Evolutionary conservation across 2,888 invertebrate genomes (phyloP), one percentile per base, ranked within the genome.

Genomic region (Dasysyrphus tricinctus): DNA sequence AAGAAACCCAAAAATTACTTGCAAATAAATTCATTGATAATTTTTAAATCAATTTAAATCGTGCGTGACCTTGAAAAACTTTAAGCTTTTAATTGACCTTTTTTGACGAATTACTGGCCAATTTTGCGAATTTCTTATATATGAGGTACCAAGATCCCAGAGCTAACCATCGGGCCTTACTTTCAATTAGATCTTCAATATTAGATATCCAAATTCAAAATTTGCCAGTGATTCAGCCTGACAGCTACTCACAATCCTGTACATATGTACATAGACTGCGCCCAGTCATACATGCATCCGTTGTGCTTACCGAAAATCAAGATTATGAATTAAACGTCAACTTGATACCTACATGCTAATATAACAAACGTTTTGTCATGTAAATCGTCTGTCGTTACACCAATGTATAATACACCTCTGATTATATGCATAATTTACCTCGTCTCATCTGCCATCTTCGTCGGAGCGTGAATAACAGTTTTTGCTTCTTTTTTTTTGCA

Each of bases 301-400:
- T 24, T 42, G 24, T 39, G 7, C 29, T 61, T 42, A 61, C 76
- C 81, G 85, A 81, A 85, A 81, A 74, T 85, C 47, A 19, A 44
- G 81, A 81, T 85, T 85, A 85, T 81, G 85, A 85, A 85, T 85
- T 81, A 78, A 85, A 78, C 34, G 81, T 78, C 77, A 81, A 51
- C 69, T 37, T 74, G 63, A 77, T 37, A 63, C 74, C 65, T 70
- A 74, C 81, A 70, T 69, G 85, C 74, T 70, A 54, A 39, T 39
- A 39, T 67, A 85, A 85, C 85, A 85, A 69, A 70, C 81, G 77
- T 85, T 85, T 81, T 85, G 81, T 85, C 85, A 85, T 85, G 85
- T 85, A 81, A 85, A 85, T 85, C 69, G 85, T 65, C 77, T 81
- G 77, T 78, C 69, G 44, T 34, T 19, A 63, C 16, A 51, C 56